phyloP scores from a whole-genome alignment of 2,888 invertebrate species.

The Drosophila birchii region DNA sequence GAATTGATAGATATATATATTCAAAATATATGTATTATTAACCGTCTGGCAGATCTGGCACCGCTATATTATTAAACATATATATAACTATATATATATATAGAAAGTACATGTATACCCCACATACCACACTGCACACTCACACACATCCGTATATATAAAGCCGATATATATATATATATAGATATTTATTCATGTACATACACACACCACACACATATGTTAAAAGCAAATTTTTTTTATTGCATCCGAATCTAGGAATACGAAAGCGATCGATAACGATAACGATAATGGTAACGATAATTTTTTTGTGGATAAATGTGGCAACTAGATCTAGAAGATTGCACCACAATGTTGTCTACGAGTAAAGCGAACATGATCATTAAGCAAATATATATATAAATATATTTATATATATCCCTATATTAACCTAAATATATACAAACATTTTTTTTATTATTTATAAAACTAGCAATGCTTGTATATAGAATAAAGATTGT shows the following conservation, averaged over 20 bases:
- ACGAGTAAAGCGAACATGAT: conserved; percentile 42
- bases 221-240: conserved; percentile 46
- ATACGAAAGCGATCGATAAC: conserved; percentile 5
- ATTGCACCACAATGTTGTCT: conserved; percentile 59
- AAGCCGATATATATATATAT: conserved; percentile 32
- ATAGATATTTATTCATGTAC: conserved; percentile 69
- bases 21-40: conserved; percentile 70
- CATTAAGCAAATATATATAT: conserved; percentile 39
- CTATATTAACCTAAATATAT: conserved; percentile 35
- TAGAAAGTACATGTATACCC: conserved; percentile 31
- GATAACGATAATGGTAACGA: conserved; percentile 10
- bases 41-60: conserved; percentile 56
- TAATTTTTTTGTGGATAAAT: conserved; percentile 44
- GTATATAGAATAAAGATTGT: conserved; percentile 61
- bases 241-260: conserved; percentile 46
- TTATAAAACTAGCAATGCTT: conserved; percentile 73
- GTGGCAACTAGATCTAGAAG: conserved; percentile 58
- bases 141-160: conserved; percentile 11
- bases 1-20: conserved; percentile 65
- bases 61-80: conserved; percentile 52
- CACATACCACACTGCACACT: conserved; percentile 14
- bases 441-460: conserved; percentile 50
- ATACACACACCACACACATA: conserved; percentile 41
- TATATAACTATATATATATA: conserved; percentile 24
- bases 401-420: conserved; percentile 5